These are phyloP conservation scores for Diadema setosum DNA, from an alignment of 35 echinoderm and acorn worm species.

Conservation along the genomic window DNA sequence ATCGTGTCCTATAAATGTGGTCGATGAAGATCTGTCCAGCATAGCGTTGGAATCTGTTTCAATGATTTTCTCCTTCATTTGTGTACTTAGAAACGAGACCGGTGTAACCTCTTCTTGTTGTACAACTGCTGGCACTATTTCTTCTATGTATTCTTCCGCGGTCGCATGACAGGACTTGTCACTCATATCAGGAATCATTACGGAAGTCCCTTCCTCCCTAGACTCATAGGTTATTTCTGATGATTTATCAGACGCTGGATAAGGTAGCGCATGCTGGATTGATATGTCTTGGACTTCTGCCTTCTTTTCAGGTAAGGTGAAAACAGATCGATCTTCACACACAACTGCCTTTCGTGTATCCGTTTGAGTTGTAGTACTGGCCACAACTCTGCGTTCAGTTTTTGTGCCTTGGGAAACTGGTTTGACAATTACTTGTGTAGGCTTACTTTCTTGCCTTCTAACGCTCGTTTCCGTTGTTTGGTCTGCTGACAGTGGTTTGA, in stretches of 20 bases:
- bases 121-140: not conserved
- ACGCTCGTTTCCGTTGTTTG: not conserved
- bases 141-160: not conserved
- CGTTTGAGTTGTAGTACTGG: not conserved
- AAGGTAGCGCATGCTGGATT: not conserved
- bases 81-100: not conserved
- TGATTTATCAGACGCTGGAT: not conserved
- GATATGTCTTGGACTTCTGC: not conserved
- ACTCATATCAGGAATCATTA: not conserved
- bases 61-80: not conserved
- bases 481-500: not conserved
- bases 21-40: not conserved
- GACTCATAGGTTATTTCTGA: not conserved
- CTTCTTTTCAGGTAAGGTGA: not conserved
- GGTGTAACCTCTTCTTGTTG: not conserved
- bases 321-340: not conserved
- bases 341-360: not conserved
- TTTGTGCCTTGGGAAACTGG: not conserved
- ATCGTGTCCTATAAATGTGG: not conserved
- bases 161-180: not conserved
- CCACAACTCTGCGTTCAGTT: not conserved
- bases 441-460: not conserved
- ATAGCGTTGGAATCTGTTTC: not conserved
- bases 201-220: not conserved
- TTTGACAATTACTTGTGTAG: not conserved